phyloP scores from a whole-genome alignment of 2,113 vertebrate species.

The Stomatorhinus ivindoensis region DNA sequence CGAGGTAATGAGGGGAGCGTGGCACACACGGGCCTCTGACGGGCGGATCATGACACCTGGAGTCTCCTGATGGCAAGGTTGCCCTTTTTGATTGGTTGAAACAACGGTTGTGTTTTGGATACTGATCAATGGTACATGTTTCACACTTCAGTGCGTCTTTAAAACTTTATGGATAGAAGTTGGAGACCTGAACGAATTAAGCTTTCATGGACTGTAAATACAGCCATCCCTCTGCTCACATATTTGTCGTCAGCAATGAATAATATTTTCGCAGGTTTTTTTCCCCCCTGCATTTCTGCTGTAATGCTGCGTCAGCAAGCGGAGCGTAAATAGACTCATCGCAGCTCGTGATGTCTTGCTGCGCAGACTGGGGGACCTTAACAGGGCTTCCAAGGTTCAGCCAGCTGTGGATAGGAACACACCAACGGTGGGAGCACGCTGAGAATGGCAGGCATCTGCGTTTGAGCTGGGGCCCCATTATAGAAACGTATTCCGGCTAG shows the following conservation, averaged over 20 bases:
- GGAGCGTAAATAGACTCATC: not conserved
- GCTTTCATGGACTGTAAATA: not conserved
- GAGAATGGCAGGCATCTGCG: not conserved
- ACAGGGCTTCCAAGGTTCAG: not conserved
- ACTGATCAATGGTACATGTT: not conserved
- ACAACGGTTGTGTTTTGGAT: not conserved
- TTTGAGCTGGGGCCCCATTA: not conserved
- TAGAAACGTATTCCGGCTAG: not conserved
- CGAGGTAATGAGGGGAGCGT: too few species aligned
- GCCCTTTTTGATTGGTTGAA: not conserved
- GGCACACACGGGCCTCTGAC: too few species aligned
- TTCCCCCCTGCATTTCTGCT: not conserved
- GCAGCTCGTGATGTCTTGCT: not conserved
- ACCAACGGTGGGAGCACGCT: not conserved
- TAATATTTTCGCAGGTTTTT: not conserved
- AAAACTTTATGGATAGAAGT: not conserved
- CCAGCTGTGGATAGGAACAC: not conserved
- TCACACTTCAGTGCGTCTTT: too few species aligned
- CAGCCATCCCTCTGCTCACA: too few species aligned
- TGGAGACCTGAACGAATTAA: not conserved
- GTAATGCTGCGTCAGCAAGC: not conserved
- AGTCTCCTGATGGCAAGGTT: not conserved
- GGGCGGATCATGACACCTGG: too few species aligned
- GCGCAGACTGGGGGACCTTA: not conserved
- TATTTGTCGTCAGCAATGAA: not conserved